Evolutionary conservation across 2,888 invertebrate genomes (phyloP), one percentile per base, ranked within the genome.

Genomic region (Mellilla xanthometata): DNA sequence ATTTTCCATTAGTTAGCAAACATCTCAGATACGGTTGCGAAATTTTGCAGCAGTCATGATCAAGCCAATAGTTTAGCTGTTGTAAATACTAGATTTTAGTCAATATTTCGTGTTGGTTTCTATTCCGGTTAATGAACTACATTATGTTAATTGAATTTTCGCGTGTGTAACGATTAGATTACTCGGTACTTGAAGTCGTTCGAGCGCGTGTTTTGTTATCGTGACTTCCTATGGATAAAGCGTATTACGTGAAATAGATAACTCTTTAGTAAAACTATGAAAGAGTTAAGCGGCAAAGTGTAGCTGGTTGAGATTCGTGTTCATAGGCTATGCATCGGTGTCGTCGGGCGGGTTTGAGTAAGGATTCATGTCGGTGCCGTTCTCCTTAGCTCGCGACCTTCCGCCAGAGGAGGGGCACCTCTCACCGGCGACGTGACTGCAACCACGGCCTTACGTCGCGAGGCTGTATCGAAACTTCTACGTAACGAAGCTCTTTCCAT

Each of bases 391-490:
- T 75, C 70, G 81, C 87, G 88, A 88, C 88, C 88, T 88, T 88
- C 85, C 84, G 75, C 56, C 71, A 70, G 74, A 81, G 85, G 85
- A 81, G 87, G 86, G 85, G 85, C 83, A 78, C 86, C 87, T 83
- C 85, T 84, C 86, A 85, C 86, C 76, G 81, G 43, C 84, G 76
- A 86, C 87, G 88, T 88, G 88, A 85, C 86, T 84, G 86, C 83
- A 82, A 81, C 82, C 81, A 77, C 87, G 88, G 88, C 88, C 88
- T 87, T 84, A 88, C 79, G 74, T 76, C 76, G 86, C 88, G 88
- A 88, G 88, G 86, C 81, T 87, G 85, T 86, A 87, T 87, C 79
- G 84, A 87, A 87, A 87, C 84, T 71, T 82, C 79, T 81, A 86
- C 86, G 86, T 85, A 87, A 87, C 81, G 79, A 79, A 83, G 81